These are phyloP conservation scores for Lophotis ruficrista DNA, from an alignment of 2,113 vertebrate species.

Conservation along the genomic window DNA sequence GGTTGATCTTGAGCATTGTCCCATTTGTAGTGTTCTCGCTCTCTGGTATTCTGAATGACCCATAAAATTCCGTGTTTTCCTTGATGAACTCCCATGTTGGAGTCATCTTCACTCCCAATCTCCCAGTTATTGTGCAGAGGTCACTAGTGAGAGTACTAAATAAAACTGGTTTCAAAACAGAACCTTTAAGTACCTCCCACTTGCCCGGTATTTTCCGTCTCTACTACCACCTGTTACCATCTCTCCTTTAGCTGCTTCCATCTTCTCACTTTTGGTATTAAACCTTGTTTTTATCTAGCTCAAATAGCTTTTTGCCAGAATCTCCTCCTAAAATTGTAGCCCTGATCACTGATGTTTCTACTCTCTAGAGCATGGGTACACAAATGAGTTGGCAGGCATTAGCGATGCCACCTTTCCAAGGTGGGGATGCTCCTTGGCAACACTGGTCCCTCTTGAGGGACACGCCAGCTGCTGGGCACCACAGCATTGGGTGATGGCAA, in stretches of 20 bases:
- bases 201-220: neutral
- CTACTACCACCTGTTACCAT: neutral
- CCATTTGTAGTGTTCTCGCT: neutral
- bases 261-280: neutral
- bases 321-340: neutral
- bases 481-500: neutral
- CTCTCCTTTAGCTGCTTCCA: neutral
- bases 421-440: neutral
- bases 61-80: neutral
- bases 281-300: neutral
- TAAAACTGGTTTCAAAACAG: neutral
- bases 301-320: neutral
- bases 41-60: neutral
- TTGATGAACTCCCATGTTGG: neutral
- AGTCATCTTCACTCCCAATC: neutral
- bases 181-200: neutral
- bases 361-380: neutral
- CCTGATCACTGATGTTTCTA: neutral
- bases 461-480: fast-evolving
- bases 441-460: neutral
- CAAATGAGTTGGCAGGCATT: neutral
- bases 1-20: neutral
- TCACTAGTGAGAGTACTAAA: neutral
- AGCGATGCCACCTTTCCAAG: neutral
- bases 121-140: neutral